These are phyloP conservation scores for Parelbella ahira DNA, from an alignment of 2,888 invertebrate species.

Conservation along the genomic window DNA sequence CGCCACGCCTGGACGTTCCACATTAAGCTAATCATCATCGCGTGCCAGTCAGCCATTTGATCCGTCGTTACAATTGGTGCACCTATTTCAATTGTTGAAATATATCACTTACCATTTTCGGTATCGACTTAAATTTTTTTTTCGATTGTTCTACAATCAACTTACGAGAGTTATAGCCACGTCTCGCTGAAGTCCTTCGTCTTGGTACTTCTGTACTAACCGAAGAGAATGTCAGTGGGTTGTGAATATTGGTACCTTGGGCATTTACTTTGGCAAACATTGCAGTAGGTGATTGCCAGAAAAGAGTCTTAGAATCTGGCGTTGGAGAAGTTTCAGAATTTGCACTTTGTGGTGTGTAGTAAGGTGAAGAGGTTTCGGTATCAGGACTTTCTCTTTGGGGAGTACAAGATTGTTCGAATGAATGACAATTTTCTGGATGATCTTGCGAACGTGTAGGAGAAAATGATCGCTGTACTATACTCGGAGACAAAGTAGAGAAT, in stretches of 20 bases:
- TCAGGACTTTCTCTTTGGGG: constrained; percentile 18
- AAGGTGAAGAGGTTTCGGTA: constrained; percentile 29
- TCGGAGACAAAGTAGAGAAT: not conserved
- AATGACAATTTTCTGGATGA: too few relatives aligned
- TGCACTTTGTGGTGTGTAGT: constrained; percentile 32
- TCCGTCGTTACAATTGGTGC: constrained; percentile 55
- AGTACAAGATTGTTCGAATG: not conserved
- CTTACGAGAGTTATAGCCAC: constrained; percentile 45
- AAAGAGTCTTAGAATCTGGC: constrained; percentile 24
- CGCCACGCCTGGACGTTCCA: constrained; percentile 72
- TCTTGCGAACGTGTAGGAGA: too few relatives aligned
- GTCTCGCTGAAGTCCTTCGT: constrained; percentile 29
- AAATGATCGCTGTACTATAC: not conserved
- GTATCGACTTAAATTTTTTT: too few relatives aligned
- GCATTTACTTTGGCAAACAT: constrained; percentile 35
- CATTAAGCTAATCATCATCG: constrained; percentile 65
- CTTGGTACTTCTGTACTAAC: constrained; percentile 15
- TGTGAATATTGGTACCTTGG: not conserved
- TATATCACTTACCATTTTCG: too few relatives aligned
- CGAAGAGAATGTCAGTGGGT: constrained; percentile 1
- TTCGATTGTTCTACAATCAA: too few relatives aligned
- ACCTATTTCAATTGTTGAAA: constrained; percentile 33
- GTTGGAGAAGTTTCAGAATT: constrained; percentile 25
- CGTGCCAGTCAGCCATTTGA: constrained; percentile 65
- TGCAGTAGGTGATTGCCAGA: constrained; percentile 37